Conservation (phyloP, 2,113 vertebrate species). For the human (Homo sapiens) region DNA sequence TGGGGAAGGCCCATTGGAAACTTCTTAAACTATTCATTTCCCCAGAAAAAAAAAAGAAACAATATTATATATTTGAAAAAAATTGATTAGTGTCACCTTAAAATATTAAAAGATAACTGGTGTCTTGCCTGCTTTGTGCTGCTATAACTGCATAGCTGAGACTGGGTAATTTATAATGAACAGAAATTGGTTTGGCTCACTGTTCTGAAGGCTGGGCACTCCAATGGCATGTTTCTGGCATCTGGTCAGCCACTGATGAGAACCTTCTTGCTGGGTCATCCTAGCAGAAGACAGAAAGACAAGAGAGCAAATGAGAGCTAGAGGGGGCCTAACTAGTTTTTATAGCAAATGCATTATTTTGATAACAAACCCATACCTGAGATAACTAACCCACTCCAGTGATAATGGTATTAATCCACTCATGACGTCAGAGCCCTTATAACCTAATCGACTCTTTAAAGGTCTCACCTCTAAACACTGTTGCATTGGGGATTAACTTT, state of each 20-base stretch:
- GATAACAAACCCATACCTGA: neutral
- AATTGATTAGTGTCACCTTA: neutral
- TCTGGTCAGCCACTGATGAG: neutral
- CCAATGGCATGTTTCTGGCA: neutral
- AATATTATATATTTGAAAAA: neutral
- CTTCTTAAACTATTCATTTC: neutral
- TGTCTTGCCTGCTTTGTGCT: neutral
- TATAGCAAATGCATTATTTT: neutral
- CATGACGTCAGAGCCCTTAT: neutral
- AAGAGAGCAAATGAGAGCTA: neutral
- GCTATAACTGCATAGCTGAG: neutral
- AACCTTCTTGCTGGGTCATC: neutral
- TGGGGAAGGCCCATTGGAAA: neutral
- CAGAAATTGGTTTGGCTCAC: neutral
- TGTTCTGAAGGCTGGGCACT: neutral
- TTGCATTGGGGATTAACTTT: no score
- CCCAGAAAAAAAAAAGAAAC: neutral
- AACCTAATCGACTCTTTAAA: neutral
- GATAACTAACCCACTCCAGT: neutral
- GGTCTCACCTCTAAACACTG: no score
- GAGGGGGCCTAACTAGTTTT: neutral
- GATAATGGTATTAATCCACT: neutral
- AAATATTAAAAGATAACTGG: neutral
- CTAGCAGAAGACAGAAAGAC: neutral
- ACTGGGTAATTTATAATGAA: neutral